Evolutionary conservation across 1,140 invertebrate genomes (phyloP).

Genomic region (Drosophila watanabei): DNA sequence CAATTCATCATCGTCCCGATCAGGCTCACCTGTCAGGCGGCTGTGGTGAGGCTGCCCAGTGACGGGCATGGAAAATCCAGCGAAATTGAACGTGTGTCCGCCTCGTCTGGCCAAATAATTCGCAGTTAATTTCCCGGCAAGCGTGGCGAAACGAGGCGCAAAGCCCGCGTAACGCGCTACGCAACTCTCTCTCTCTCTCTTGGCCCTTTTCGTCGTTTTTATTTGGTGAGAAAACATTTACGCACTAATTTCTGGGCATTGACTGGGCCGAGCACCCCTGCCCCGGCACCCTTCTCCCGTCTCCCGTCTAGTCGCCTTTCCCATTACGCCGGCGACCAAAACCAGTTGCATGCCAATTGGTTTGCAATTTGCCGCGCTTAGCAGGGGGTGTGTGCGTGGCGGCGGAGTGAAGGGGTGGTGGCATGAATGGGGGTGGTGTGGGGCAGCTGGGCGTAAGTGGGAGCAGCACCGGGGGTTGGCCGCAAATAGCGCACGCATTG

Average conservation of each 20-base stretch:
- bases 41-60: slow-evolving; percentile 10
- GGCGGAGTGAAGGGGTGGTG: not conserved
- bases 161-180: slow-evolving; percentile 33
- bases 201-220: slow-evolving; percentile 50
- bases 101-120: slow-evolving; percentile 71
- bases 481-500: slow-evolving; percentile 79
- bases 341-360: slow-evolving; percentile 85
- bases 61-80: slow-evolving; percentile 73
- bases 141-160: slow-evolving; percentile 79
- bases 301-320: slow-evolving; percentile 18
- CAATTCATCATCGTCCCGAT: slow-evolving; percentile 64
- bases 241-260: slow-evolving; percentile 80
- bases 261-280: slow-evolving; percentile 34
- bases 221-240: slow-evolving; percentile 85
- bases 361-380: slow-evolving; percentile 81
- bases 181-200: slow-evolving; percentile 4
- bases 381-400: slow-evolving; percentile 9
- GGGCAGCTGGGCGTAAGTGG: not conserved
- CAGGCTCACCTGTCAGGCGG: slow-evolving; percentile 63
- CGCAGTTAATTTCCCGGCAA: slow-evolving; percentile 81
- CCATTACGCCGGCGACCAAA: slow-evolving; percentile 56
- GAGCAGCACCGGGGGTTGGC: slow-evolving; percentile 39
- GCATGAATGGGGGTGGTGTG: not conserved
- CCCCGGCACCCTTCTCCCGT: slow-evolving; percentile 31
- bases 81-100: slow-evolving; percentile 70